phyloP scores from a whole-genome alignment of 1,140 invertebrate genomes.

The Platorchestia sp. region DNA sequence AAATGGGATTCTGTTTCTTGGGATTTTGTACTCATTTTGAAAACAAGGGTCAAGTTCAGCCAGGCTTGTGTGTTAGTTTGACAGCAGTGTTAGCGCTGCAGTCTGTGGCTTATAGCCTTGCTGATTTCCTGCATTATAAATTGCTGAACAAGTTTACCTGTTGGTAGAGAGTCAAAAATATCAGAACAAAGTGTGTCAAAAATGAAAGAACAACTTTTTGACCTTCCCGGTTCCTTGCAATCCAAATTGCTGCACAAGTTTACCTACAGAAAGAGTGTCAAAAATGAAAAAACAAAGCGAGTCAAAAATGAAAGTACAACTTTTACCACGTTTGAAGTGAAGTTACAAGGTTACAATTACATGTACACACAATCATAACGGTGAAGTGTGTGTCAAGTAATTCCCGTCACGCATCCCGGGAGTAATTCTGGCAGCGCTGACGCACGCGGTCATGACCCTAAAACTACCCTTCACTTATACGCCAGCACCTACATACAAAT shows the following conservation, averaged over 20 bases:
- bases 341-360: background rate
- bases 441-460: background rate
- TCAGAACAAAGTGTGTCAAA: too few species aligned
- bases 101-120: background rate
- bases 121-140: background rate
- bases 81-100: background rate
- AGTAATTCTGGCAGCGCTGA: background rate
- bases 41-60: background rate
- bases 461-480: background rate
- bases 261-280: background rate
- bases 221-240: background rate
- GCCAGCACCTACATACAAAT: background rate
- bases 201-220: too few species aligned
- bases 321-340: background rate
- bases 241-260: too few species aligned
- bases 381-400: background rate
- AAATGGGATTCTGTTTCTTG: background rate
- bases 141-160: too few species aligned
- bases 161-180: background rate
- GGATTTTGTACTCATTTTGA: background rate
- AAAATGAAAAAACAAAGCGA: background rate
- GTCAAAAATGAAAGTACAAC: too few species aligned
- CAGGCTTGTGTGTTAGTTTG: background rate
- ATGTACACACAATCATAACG: background rate
- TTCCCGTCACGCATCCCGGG: background rate